Evolutionary conservation across 1,140 invertebrate genomes (phyloP).

Genomic region (Platorchestia sp.): DNA sequence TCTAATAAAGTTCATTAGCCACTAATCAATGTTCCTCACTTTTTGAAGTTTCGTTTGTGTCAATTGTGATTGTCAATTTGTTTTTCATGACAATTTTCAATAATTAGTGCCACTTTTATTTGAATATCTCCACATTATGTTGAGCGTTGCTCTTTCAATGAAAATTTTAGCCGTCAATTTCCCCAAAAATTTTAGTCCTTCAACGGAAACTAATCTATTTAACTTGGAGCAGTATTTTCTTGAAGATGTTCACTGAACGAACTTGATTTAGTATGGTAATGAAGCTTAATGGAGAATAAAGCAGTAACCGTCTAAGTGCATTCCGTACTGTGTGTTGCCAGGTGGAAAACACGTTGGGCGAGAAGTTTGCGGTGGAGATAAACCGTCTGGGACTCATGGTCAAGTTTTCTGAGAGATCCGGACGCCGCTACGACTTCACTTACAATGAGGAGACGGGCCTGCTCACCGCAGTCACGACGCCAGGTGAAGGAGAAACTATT

Average conservation of each 20-base stretch:
- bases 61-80: neutral
- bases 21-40: neutral
- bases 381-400: slow-evolving; percentile 87
- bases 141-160: neutral
- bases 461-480: slow-evolving; percentile 60
- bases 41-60: neutral
- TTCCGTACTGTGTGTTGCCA: slow-evolving; percentile 1
- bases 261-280: neutral
- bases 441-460: slow-evolving; percentile 66
- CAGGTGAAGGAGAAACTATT: slow-evolving; percentile 54
- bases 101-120: neutral
- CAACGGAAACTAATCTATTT: neutral
- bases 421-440: slow-evolving; percentile 63
- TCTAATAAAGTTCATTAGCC: neutral
- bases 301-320: neutral
- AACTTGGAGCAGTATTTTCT: neutral
- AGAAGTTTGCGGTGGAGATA: slow-evolving; percentile 90
- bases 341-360: slow-evolving; percentile 74
- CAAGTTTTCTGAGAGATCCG: slow-evolving; percentile 63
- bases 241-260: neutral
- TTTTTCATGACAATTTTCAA: neutral
- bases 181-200: neutral
- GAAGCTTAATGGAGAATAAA: neutral
- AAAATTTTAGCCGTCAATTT: neutral
- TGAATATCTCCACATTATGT: neutral